These are phyloP conservation scores for Montipora capricornis DNA, from an alignment of 64 coral and sea anemone genomes.

Conservation along the genomic window DNA sequence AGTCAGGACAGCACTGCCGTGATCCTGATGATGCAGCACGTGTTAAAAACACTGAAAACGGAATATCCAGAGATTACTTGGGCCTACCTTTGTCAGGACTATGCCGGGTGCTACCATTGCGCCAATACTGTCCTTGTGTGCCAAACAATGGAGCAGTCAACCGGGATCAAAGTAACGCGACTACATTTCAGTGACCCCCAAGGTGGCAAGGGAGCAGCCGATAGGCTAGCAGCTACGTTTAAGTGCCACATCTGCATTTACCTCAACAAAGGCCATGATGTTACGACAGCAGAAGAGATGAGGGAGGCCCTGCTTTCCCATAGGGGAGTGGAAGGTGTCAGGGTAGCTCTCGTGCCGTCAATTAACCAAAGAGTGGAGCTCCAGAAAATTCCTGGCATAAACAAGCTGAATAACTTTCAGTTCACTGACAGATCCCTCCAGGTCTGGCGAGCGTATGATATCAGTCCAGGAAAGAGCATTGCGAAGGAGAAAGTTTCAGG, in stretches of 20 bases:
- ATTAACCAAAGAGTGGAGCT: neutral
- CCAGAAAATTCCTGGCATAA: conserved; percentile 59
- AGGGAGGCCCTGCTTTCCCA: neutral
- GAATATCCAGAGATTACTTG: neutral
- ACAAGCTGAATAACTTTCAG: conserved; percentile 62
- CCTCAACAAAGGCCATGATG: conserved; percentile 15
- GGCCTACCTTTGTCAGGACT: conserved; percentile 31
- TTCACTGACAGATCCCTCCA: conserved; percentile 11
- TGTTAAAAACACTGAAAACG: neutral
- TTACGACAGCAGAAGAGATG: conserved; percentile 23
- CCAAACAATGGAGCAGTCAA: neutral
- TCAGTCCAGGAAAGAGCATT: conserved; percentile 50
- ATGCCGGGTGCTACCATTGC: too few species aligned
- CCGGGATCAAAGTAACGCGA: conserved; percentile 22
- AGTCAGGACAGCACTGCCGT: neutral
- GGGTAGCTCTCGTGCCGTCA: neutral
- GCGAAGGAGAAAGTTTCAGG: conserved; percentile 23
- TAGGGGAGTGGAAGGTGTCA: conserved; percentile 6
- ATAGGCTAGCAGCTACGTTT: conserved; percentile 37
- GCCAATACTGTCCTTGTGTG: neutral
- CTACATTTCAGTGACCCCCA: too few species aligned
- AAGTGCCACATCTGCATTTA: conserved; percentile 54
- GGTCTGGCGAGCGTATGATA: conserved; percentile 40
- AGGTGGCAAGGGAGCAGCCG: neutral
- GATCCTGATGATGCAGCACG: neutral